phyloP scores from a whole-genome alignment of 2,888 invertebrate species.

The Coleophora deauratella region DNA sequence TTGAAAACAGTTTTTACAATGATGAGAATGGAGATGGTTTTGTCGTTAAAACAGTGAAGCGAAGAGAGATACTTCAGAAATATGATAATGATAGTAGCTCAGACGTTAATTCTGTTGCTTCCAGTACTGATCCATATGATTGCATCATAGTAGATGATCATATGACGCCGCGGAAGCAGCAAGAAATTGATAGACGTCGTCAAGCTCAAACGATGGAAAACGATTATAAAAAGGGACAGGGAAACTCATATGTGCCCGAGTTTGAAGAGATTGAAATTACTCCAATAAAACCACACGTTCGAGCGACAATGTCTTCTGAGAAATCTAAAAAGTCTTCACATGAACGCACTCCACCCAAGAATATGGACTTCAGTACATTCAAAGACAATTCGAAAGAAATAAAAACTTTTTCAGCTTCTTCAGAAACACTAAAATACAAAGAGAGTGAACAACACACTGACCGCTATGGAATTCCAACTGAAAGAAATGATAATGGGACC shows the following conservation, averaged over 20 bases:
- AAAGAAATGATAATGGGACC: conserved; percentile 51
- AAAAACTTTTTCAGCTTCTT: conserved; percentile 66
- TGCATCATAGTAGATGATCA: conserved; percentile 91
- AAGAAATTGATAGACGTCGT: conserved; percentile 62
- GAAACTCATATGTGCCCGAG: conserved; percentile 63
- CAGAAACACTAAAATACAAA: conserved; percentile 66
- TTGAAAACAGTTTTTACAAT: conserved; percentile 79
- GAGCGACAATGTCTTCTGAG: conserved; percentile 56
- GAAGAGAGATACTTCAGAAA: conserved; percentile 82
- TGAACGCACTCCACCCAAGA: conserved; percentile 55
- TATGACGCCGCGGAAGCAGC: conserved; percentile 69
- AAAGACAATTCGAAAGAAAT: conserved; percentile 67
- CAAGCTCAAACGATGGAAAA: conserved; percentile 51
- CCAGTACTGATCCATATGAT: conserved; percentile 83
- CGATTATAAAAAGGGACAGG: conserved; percentile 57
- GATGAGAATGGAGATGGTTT: conserved; percentile 78
- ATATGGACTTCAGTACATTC: conserved; percentile 69
- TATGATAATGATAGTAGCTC: conserved; percentile 79
- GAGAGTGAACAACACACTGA: conserved; percentile 56
- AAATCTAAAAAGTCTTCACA: conserved; percentile 54
- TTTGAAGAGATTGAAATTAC: conserved; percentile 69
- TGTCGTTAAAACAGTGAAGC: conserved; percentile 81
- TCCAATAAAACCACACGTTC: conserved; percentile 63
- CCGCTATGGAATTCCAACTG: conserved; percentile 59
- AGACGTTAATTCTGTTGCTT: conserved; percentile 77